Evolutionary conservation across 1,140 invertebrate species (phyloP), one percentile per base, ranked within the genome.

Genomic region (Amphibalanus amphitrite): DNA sequence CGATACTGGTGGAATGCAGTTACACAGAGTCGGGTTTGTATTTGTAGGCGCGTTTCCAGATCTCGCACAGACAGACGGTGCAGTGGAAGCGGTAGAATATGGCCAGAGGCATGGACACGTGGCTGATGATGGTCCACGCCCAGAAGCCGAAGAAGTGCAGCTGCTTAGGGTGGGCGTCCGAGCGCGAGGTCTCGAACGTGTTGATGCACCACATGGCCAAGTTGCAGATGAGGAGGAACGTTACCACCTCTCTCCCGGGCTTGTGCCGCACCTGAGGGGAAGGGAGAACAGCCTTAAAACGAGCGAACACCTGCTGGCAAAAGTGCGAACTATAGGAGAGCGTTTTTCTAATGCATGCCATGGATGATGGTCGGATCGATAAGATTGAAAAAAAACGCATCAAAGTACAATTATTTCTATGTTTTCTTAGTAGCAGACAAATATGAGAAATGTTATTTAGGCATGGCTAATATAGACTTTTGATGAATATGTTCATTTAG

Each of bases 21-120:
- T 87, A 91, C 88, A 92, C 91, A 78, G 90, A 92, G 74, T 90
- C 89, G 23, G 89, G 89, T 78, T 94, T 94, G 74, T 93, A 89
- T 81, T 96, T 96, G 79, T 97, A 97, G 25, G 93, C 92, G 74
- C 92, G 84, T 80, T 96, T 96, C 95, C 95, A 98, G 74, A 97
- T 95, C 81, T 98, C 95, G 79, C 94, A 97, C 28, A 98, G 83
- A 78, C 95, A 97, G 13, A 97, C 95, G 0, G 94, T 95, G 3
- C 92, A 94, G 80, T 97, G 92, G 82, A 97, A 97, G 69, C 95
- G 85, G 82, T 96, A 97, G 81, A 97, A 98, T 72, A 98, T 97
- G 1, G 93, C 91, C 72, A 98, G 79, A 0, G 95, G 95, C 88
- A 96, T 95, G 0, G 92, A 92, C 3, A 97, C 90, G 78, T 97